Conservation (phyloP, 2,797 vertebrate species). For the Pseudomugil gertrudae region DNA sequence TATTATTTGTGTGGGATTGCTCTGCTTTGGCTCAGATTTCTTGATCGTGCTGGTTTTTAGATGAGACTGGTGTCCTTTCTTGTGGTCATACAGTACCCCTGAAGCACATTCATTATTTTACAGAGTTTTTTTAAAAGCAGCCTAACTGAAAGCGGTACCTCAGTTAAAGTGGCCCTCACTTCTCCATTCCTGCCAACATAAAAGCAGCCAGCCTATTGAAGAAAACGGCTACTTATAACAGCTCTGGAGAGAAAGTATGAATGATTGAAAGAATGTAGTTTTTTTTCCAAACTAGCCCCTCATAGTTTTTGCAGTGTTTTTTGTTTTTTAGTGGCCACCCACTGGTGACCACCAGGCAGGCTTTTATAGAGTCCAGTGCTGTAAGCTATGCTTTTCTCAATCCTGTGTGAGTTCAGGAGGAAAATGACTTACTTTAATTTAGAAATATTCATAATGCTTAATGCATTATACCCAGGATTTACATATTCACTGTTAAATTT, state of each 20-base stretch:
- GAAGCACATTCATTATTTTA: conserved; percentile 60
- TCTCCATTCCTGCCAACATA: conserved; percentile 60
- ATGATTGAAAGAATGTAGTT: conserved; percentile 60
- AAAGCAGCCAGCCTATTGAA: conserved; percentile 59
- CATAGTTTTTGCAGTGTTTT: conserved; percentile 32
- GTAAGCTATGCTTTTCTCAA: conserved; percentile 14
- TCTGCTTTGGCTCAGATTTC: conserved; percentile 32
- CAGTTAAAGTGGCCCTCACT: conserved; percentile 48
- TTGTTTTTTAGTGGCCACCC: conserved; percentile 39
- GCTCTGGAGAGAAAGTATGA: conserved; percentile 52
- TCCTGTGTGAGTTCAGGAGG: conserved; percentile 8
- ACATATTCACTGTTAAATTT: conserved; percentile 23
- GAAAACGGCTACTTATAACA: conserved; percentile 55
- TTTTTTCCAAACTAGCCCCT: conserved; percentile 35
- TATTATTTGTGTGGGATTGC: conserved; percentile 37
- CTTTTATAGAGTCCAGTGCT: conserved; percentile 34
- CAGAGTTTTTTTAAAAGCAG: conserved; percentile 48
- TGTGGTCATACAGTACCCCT: conserved; percentile 39
- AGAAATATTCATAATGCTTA: conserved; percentile 5
- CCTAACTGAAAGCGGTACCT: conserved; percentile 58
- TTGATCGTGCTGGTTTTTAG: conserved; percentile 33
- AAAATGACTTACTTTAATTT: conserved; percentile 3
- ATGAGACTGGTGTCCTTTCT: conserved; percentile 19
- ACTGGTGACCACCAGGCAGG: conserved; percentile 29
- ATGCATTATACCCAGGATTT: not conserved